Evolutionary conservation across 2,888 invertebrate genomes (phyloP), one percentile per base, ranked within the genome.

Genomic region (Cremastinae sp.): DNA sequence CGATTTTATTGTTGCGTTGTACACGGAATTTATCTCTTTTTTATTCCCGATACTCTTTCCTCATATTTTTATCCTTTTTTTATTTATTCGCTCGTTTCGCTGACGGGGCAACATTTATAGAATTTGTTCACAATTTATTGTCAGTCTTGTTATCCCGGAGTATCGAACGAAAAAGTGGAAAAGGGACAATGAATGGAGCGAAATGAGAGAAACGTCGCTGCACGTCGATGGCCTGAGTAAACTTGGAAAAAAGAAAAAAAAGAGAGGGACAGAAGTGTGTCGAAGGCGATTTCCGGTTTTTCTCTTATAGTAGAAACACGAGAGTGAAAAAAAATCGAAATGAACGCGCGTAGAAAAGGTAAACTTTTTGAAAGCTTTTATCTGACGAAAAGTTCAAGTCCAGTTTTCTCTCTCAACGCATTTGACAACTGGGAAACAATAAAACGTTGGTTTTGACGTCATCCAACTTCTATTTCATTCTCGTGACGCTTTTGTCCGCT

Each of bases 91-190:
- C 28, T 28, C 16, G 53, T 65, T 22, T 16, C 20, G 43, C 28
- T 7, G 16, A 4, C 4, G 4, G 10, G 51, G 4, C 28, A 9
- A 22, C 39, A 43, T 28, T 76, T 56, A 66, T 69, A 47, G 58
- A 73, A 61, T 73, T 73, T 73, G 73, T 69, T 69, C 55, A 55
- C 64, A 55, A 73, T 73, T 73, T 76, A 76, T 76, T 49, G 72
- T 62, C 62, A 68, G 49, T 74, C 56, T 20, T 41, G 61, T 61
- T 49, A 39, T 35, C 37, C 8, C 9, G 43, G 65, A 62, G 16
- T 47, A 55, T 55, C 28, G 28, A 28, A 28, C 28, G 28, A 28
- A 28, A 28, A 28, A 28, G 28, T 28, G 28, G 28, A 28, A 28
- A 28, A 5, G 28, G 5, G 28, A 28, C 28, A 28, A 28, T 28